Percentiles rank a stretch among this genome's conserved stretches.
Conservation (phyloP, 1,140 invertebrate genomes). For the Mizuhopecten yessoensis region DNA sequence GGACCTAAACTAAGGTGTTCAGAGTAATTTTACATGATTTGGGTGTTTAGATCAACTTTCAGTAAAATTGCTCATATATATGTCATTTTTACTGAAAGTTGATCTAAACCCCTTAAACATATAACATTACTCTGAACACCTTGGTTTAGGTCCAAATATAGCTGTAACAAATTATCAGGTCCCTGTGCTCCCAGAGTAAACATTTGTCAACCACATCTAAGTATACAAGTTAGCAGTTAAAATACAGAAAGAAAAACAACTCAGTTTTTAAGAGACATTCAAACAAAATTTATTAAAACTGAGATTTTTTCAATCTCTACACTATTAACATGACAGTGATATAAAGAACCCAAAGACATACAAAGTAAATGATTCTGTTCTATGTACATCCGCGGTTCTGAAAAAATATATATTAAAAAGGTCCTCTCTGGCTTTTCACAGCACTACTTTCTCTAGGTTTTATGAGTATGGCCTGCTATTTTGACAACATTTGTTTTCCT, state of each 20-base stretch:
- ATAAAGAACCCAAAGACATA: constrained; percentile 32
- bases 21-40: no score
- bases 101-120: no score
- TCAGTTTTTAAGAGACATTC: neutral
- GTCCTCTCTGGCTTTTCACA: neutral
- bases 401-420: constrained; percentile 36
- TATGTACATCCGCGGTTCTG: neutral
- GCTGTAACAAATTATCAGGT: no score
- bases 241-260: neutral
- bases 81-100: no score
- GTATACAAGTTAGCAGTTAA: no score
- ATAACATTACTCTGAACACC: no score
- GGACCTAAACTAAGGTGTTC: no score
- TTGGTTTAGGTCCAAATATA: no score
- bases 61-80: no score
- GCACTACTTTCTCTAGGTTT: neutral
- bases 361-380: neutral
- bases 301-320: constrained; percentile 22
- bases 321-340: constrained; percentile 12
- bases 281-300: constrained; percentile 36
- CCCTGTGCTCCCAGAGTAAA: no score
- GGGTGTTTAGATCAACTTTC: no score
- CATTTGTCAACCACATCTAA: no score
- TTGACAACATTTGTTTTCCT: constrained; percentile 15
- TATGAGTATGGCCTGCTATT: neutral